A percentile compares a stretch with the other conserved stretches of the same genome.
These are phyloP conservation scores for Phylloscopus collybita DNA, from an alignment of 2,797 vertebrate genomes.

Conservation along the genomic window DNA sequence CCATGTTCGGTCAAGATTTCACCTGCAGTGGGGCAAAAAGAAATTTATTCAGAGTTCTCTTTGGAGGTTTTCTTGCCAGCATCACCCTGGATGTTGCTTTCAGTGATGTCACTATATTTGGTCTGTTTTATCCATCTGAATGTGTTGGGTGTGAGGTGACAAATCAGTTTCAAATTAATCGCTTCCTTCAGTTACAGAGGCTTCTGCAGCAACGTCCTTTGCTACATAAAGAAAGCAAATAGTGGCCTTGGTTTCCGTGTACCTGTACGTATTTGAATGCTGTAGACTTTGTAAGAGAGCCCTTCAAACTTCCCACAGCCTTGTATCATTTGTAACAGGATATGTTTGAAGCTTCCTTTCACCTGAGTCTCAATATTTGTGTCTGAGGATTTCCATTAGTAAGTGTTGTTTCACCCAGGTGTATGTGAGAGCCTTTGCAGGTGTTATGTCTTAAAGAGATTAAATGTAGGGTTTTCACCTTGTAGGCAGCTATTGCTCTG, in stretches of 20 bases:
- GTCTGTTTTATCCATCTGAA: neutral
- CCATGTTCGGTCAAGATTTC: neutral
- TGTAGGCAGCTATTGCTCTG: slow-evolving; percentile 12
- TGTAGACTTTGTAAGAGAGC: neutral
- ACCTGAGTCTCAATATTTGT: neutral
- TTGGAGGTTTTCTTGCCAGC: neutral
- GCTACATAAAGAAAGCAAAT: neutral
- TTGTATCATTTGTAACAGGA: neutral
- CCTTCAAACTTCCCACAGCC: neutral
- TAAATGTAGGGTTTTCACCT: slow-evolving; percentile 19
- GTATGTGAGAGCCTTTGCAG: slow-evolving; percentile 21
- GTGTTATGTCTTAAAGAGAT: slow-evolving; percentile 39
- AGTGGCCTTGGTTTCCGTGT: neutral
- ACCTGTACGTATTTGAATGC: accelerated
- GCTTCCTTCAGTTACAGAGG: neutral
- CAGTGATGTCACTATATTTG: neutral
- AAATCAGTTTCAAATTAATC: neutral
- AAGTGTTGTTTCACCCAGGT: neutral
- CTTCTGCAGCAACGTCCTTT: neutral
- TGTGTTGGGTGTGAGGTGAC: neutral
- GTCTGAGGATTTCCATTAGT: neutral
- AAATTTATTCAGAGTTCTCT: neutral
- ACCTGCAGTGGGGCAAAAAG: neutral
- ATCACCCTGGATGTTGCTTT: neutral
- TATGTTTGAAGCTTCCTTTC: neutral